phyloP scores from a whole-genome alignment of 1,140 invertebrate genomes.

The Drosophila nigrodunni region DNA sequence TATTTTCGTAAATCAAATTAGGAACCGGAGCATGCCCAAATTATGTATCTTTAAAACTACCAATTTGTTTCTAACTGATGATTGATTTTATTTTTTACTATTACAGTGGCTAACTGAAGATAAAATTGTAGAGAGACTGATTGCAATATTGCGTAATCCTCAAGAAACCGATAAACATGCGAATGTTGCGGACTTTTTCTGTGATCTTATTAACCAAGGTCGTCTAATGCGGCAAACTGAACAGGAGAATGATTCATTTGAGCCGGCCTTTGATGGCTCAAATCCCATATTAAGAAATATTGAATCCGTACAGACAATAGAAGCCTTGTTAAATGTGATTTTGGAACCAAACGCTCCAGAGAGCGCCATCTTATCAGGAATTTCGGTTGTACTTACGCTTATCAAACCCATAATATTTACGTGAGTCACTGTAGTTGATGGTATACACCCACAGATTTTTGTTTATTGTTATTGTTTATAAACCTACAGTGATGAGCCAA shows the following conservation, averaged over 20 bases:
- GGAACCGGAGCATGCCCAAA: constrained; percentile 1
- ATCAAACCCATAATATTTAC: constrained; percentile 85
- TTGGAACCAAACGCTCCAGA: constrained; percentile 89
- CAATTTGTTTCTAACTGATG: neutral
- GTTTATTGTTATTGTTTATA: constrained; percentile 5
- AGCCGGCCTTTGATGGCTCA: constrained; percentile 75
- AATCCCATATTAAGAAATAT: constrained; percentile 80
- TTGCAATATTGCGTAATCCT: constrained; percentile 91
- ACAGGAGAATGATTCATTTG: constrained; percentile 85
- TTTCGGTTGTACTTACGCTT: constrained; percentile 91
- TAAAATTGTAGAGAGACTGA: constrained; percentile 92
- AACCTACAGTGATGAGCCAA: constrained; percentile 74
- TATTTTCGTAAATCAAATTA: neutral
- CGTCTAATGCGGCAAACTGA: constrained; percentile 88
- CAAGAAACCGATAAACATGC: constrained; percentile 90
- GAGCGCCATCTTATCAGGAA: constrained; percentile 91
- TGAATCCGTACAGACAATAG: constrained; percentile 76
- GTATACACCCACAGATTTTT: constrained; percentile 1
- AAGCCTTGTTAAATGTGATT: constrained; percentile 89
- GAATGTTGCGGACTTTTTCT: constrained; percentile 92
- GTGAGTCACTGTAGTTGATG: constrained; percentile 47
- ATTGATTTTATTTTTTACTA: constrained; percentile 23
- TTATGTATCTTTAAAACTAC: neutral
- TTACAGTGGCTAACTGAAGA: constrained; percentile 96
- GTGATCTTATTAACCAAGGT: constrained; percentile 91